Conservation (phyloP, 2,888 invertebrate species). For the Spisula solida region DNA sequence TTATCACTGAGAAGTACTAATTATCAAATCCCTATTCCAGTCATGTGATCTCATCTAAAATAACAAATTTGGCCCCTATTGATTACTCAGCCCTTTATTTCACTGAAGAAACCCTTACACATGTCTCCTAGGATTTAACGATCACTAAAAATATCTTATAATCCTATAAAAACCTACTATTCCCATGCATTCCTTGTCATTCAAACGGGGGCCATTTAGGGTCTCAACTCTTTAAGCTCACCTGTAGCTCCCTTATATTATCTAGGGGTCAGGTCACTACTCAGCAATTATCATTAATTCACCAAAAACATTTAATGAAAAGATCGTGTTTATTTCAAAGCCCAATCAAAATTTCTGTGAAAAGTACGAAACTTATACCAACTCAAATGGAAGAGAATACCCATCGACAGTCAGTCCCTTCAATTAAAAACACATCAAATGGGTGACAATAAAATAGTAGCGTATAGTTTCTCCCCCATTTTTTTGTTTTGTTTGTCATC, state of each 20-base stretch:
- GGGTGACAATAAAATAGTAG: constrained; percentile 65
- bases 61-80: constrained; percentile 6
- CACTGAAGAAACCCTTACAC: background rate
- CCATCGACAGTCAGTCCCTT: constrained; percentile 47
- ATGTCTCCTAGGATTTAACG: constrained; percentile 6
- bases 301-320: constrained; percentile 58
- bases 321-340: constrained; percentile 61
- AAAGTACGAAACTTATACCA: constrained; percentile 51
- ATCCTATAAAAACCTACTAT: constrained; percentile 25
- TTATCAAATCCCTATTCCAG: background rate
- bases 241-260: constrained; percentile 50
- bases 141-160: constrained; percentile 2
- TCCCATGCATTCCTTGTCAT: constrained; percentile 41
- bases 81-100: background rate
- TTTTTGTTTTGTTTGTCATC: constrained; percentile 46
- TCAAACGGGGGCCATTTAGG: constrained; percentile 26
- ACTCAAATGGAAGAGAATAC: constrained; percentile 53
- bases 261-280: constrained; percentile 51
- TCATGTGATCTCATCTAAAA: background rate
- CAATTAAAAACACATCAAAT: constrained; percentile 71
- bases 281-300: constrained; percentile 54
- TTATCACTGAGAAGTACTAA: background rate
- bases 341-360: constrained; percentile 50
- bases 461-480: constrained; percentile 54
- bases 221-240: constrained; percentile 27